Evolutionary conservation across 2,113 vertebrate species (phyloP).

Genomic region (Phylloscopus trochilus): DNA sequence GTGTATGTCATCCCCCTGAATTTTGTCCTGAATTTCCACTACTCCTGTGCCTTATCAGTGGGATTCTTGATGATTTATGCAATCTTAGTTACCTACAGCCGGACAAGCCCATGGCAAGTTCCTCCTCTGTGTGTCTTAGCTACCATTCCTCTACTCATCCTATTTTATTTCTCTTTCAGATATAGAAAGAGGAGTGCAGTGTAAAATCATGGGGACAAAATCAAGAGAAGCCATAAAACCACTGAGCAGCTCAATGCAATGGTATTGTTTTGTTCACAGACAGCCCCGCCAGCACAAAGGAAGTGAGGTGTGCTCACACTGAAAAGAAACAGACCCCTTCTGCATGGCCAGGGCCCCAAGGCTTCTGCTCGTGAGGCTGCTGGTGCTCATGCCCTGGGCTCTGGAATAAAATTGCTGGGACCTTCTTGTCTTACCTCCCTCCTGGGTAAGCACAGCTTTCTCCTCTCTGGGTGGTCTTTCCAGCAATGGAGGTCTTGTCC

Average conservation of each 20-base stretch:
- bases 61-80: background rate
- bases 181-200: background rate
- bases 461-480: slow-evolving; percentile 47
- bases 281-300: background rate
- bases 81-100: background rate
- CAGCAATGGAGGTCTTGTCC: slow-evolving; percentile 10
- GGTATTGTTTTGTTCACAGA: background rate
- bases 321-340: slow-evolving; percentile 22
- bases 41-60: background rate
- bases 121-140: background rate
- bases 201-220: background rate
- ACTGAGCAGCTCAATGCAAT: background rate
- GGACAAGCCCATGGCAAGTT: background rate
- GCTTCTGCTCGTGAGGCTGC: background rate
- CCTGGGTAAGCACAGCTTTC: background rate
- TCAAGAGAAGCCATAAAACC: background rate
- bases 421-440: slow-evolving; percentile 10
- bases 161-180: background rate
- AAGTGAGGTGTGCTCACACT: background rate
- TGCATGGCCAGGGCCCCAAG: background rate
- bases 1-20: background rate
- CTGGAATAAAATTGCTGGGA: background rate
- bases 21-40: background rate
- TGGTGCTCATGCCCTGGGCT: background rate
- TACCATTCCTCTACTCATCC: background rate